These are phyloP conservation scores for Ceratothoa steindachneri DNA, from an alignment of 2,888 invertebrate genomes.

Conservation along the genomic window DNA sequence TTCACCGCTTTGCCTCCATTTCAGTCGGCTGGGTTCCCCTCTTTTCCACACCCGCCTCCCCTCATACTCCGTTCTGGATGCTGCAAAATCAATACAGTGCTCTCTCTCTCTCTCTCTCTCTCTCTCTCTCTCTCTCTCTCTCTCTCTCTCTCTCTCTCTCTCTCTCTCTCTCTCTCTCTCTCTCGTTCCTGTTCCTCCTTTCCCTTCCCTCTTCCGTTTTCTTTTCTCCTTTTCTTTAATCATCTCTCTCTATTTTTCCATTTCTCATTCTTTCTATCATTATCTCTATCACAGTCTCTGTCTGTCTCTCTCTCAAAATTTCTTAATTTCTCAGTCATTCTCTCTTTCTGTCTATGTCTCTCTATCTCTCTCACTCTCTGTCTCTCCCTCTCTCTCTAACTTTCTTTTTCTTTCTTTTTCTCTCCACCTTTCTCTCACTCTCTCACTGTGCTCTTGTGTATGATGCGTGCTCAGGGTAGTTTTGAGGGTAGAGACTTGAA, in stretches of 20 bases:
- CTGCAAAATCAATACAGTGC: constrained; percentile 1
- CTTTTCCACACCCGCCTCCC: constrained; percentile 21
- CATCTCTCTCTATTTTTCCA: constrained; percentile 49
- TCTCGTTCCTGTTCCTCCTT: background rate
- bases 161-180: background rate
- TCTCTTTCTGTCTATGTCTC: constrained; percentile 20
- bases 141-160: background rate
- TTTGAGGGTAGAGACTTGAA: too few relatives aligned
- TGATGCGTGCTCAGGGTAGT: too few relatives aligned
- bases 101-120: background rate
- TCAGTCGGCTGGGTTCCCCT: constrained; percentile 17
- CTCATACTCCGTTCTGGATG: constrained; percentile 16
- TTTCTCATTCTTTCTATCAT: constrained; percentile 28
- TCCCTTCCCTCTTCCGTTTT: constrained; percentile 1
- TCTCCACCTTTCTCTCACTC: constrained; percentile 17
- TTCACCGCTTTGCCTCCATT: constrained; percentile 16
- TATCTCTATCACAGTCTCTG: constrained; percentile 48
- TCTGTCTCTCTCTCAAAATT: constrained; percentile 37
- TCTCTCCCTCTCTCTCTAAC: constrained; percentile 51
- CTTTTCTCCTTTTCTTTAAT: constrained; percentile 26
- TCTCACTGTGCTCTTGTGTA: constrained; percentile 16
- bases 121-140: background rate
- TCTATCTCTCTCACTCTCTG: constrained; percentile 31
- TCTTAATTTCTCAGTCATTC: constrained; percentile 25
- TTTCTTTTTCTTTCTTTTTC: constrained; percentile 25